These are phyloP conservation scores for Synanthedon andrenaeformis DNA, from an alignment of 2,888 invertebrate species.

Conservation along the genomic window DNA sequence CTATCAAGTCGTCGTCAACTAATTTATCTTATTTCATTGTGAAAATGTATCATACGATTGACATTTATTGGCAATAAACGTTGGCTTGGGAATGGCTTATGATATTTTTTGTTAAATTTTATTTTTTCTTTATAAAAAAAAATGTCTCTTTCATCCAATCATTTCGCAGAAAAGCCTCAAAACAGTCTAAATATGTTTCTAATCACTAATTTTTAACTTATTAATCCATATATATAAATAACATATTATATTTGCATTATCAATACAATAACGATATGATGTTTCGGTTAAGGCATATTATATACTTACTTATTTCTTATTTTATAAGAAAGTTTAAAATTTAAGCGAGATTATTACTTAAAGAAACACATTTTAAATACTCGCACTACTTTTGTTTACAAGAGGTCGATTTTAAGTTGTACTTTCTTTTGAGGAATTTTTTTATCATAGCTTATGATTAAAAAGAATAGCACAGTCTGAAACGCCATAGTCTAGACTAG, in stretches of 20 bases:
- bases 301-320: conserved; percentile 46
- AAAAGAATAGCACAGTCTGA: no score
- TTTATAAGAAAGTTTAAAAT: conserved; percentile 48
- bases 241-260: conserved; percentile 38
- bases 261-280: conserved; percentile 67
- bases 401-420: not conserved
- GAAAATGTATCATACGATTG: no score
- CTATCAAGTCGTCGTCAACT: not conserved
- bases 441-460: not conserved
- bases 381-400: no score
- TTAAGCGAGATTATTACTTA: conserved; percentile 16
- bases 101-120: conserved; percentile 15
- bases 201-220: conserved; percentile 20
- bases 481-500: no score
- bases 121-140: conserved; percentile 21
- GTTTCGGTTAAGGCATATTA: conserved; percentile 55
- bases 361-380: not conserved
- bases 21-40: not conserved
- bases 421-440: not conserved
- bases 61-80: conserved; percentile 33
- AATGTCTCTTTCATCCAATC: conserved; percentile 37
- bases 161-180: conserved; percentile 47
- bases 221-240: no score
- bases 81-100: conserved; percentile 31
- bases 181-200: conserved; percentile 42